These are phyloP conservation scores for Sminthurinus aureus DNA, from an alignment of 2,888 invertebrate species.

Conservation along the genomic window DNA sequence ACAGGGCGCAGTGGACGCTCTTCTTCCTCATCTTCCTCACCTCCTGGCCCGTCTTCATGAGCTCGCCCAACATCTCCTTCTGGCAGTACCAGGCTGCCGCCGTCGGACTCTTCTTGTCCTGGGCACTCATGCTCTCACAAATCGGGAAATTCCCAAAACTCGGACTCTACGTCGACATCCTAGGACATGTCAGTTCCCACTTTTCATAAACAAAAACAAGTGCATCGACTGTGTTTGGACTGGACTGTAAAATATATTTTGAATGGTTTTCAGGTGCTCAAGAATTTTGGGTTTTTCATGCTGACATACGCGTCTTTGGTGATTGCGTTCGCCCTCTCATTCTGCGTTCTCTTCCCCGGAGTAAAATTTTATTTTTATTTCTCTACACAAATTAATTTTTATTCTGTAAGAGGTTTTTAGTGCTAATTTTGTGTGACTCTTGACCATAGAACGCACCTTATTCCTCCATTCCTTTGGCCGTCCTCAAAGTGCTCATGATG, in stretches of 20 bases:
- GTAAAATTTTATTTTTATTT: conserved; percentile 40
- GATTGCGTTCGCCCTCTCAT: conserved; percentile 57
- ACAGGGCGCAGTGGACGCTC: conserved; percentile 52
- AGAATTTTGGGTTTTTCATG: conserved; percentile 59
- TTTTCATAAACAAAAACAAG: not conserved
- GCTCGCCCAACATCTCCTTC: conserved; percentile 55
- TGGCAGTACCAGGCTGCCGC: conserved; percentile 59
- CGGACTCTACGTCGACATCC: conserved; percentile 57
- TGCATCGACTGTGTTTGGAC: not conserved
- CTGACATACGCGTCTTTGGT: conserved; percentile 55
- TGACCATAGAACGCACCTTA: conserved; percentile 55
- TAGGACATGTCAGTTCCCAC: conserved; percentile 46
- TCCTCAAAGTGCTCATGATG: conserved; percentile 59
- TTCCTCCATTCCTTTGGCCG: conserved; percentile 56
- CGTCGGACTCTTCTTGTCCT: conserved; percentile 56
- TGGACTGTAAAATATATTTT: not conserved
- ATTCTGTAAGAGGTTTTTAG: not conserved
- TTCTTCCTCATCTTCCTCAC: conserved; percentile 57
- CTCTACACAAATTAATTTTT: not conserved
- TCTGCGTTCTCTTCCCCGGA: conserved; percentile 58
- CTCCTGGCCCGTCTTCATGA: conserved; percentile 58
- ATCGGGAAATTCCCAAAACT: conserved; percentile 58
- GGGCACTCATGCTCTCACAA: conserved; percentile 57
- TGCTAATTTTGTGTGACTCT: conserved; percentile 2
- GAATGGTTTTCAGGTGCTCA: conserved; percentile 46